Evolutionary conservation across 2,113 vertebrate species (phyloP).

Genomic region (Tyto alba): DNA sequence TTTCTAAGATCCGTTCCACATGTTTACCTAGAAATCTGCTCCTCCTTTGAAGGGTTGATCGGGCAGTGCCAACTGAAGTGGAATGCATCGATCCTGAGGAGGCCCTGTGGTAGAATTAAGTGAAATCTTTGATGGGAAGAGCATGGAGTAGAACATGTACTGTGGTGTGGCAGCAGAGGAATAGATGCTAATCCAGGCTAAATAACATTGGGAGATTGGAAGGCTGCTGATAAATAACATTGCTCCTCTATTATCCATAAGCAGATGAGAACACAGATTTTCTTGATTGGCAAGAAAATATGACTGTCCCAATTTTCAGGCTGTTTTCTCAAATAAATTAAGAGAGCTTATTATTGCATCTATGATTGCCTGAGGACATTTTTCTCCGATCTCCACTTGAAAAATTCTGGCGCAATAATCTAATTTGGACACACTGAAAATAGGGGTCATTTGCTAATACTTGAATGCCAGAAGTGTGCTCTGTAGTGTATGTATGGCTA

Average conservation of each 20-base stretch:
- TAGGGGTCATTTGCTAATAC: background rate
- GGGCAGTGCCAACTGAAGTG: background rate
- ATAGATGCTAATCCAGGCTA: background rate
- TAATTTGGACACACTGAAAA: background rate
- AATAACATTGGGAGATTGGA: background rate
- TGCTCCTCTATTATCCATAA: background rate
- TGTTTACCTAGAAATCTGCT: background rate
- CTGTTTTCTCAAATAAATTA: background rate
- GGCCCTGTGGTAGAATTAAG: background rate
- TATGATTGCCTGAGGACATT: background rate
- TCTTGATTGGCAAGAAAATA: background rate
- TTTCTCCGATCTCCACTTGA: background rate
- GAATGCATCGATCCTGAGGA: background rate
- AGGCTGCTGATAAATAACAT: background rate
- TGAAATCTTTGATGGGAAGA: background rate
- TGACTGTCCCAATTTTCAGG: background rate
- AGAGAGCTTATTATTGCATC: background rate
- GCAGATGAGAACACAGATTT: background rate
- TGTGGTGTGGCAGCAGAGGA: background rate
- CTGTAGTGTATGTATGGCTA: rapidly evolving
- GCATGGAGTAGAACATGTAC: rapidly evolving
- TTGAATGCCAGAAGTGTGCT: background rate
- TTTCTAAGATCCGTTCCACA: background rate
- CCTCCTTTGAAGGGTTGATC: background rate
- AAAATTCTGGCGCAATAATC: background rate